Percentiles rank a stretch among this genome's conserved stretches.
phyloP scores from a whole-genome alignment of 1,140 invertebrate species.

The Microplitis mediator region DNA sequence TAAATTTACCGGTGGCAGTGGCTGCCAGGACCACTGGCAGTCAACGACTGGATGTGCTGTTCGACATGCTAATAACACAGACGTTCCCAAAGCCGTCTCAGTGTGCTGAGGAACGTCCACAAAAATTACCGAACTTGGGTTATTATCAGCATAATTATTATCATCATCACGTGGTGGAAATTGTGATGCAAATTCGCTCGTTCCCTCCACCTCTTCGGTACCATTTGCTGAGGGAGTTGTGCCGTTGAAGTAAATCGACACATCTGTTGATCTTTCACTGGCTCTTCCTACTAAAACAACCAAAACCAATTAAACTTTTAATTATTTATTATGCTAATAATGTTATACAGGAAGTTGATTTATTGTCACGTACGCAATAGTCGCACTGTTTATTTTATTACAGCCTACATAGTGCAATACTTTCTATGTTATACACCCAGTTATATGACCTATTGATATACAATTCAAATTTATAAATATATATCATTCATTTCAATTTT shows the following conservation, averaged over 20 bases:
- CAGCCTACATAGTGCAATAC: too few species aligned
- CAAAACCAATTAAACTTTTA: too few species aligned
- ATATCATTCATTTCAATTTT: too few species aligned
- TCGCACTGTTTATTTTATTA: too few species aligned
- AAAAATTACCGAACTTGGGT: slow-evolving; percentile 42
- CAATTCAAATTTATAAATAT: too few species aligned
- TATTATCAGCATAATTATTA: not conserved
- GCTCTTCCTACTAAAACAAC: too few species aligned
- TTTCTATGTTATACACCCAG: too few species aligned
- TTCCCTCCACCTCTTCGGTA: not conserved
- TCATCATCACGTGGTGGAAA: not conserved
- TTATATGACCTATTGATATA: too few species aligned
- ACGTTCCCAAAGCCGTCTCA: slow-evolving; percentile 50
- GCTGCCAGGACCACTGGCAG: slow-evolving; percentile 59
- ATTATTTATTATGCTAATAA: too few species aligned
- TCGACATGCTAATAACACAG: slow-evolving; percentile 53
- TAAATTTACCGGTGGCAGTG: slow-evolving; percentile 52
- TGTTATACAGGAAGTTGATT: too few species aligned
- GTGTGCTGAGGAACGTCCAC: slow-evolving; percentile 49
- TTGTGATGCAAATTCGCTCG: too few species aligned
- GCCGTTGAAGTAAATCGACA: not conserved
- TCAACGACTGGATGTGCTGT: slow-evolving; percentile 52
- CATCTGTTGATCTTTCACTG: not conserved
- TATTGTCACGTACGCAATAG: too few species aligned
- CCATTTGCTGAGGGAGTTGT: not conserved